phyloP scores from a whole-genome alignment of 2,888 invertebrate genomes.

The Tinea semifulvella region DNA sequence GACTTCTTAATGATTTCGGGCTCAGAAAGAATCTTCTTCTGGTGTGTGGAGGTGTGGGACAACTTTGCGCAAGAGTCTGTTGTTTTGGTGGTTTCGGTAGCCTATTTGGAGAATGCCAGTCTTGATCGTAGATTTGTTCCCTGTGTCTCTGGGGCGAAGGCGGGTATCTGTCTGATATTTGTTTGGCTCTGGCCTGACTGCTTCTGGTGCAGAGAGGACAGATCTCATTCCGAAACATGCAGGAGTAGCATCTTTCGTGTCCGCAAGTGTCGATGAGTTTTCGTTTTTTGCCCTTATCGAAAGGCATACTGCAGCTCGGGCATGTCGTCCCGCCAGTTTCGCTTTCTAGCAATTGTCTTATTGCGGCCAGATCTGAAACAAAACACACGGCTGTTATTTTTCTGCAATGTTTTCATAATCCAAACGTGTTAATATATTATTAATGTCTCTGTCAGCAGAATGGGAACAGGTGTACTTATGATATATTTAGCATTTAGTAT shows the following conservation, averaged over 20 bases:
- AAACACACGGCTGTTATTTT: slow-evolving; percentile 18
- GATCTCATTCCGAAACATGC: slow-evolving; percentile 91
- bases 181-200: slow-evolving; percentile 41
- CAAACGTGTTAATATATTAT: slow-evolving; percentile 15
- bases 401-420: not conserved
- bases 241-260: slow-evolving; percentile 94
- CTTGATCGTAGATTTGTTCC: slow-evolving; percentile 33
- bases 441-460: slow-evolving; percentile 14
- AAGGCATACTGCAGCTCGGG: slow-evolving; percentile 91
- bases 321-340: slow-evolving; percentile 77
- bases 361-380: slow-evolving; percentile 83
- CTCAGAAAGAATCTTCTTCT: slow-evolving; percentile 84
- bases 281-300: slow-evolving; percentile 96
- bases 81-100: slow-evolving; percentile 69
- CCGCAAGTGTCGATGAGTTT: slow-evolving; percentile 95
- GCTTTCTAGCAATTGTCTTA: slow-evolving; percentile 80
- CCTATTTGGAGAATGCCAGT: slow-evolving; percentile 63
- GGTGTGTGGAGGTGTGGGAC: slow-evolving; percentile 81
- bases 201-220: slow-evolving; percentile 83
- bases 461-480: slow-evolving; percentile 14
- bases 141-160: slow-evolving; percentile 50
- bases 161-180: slow-evolving; percentile 54
- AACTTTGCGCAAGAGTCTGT: slow-evolving; percentile 70
- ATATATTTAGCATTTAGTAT: slow-evolving; percentile 20
- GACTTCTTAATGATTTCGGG: slow-evolving; percentile 80